Conservation (phyloP, 2,888 invertebrate genomes). For the Tenthredo distinguenda region DNA sequence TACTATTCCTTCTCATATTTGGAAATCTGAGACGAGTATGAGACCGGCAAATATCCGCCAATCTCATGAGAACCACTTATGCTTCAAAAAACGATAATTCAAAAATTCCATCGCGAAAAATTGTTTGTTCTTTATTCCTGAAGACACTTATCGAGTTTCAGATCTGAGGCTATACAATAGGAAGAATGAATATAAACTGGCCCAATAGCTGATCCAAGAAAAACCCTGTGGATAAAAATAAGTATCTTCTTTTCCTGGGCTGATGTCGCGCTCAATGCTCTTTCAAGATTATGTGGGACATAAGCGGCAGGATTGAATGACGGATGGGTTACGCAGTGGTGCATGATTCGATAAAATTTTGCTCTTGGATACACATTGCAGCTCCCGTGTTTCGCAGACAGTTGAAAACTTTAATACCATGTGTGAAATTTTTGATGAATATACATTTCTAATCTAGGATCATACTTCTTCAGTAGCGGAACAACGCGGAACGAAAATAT, state of each 20-base stretch:
- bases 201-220: slow-evolving; percentile 1
- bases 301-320: slow-evolving; percentile 15
- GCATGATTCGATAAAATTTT: slow-evolving; percentile 7
- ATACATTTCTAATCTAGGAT: not conserved
- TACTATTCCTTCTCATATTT: not conserved
- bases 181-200: not conserved
- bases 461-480: not conserved
- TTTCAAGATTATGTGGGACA: not conserved
- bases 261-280: not conserved
- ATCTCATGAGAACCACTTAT: not conserved
- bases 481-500: not conserved
- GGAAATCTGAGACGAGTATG: not conserved
- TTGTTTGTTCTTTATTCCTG: not conserved
- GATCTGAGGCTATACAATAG: not conserved
- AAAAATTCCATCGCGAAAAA: not conserved
- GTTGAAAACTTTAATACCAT: not conserved
- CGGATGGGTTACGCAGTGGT: slow-evolving; percentile 27
- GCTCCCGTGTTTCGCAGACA: not conserved
- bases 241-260: not conserved
- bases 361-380: not conserved
- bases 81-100: not conserved
- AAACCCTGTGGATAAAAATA: slow-evolving; percentile 8
- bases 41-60: not conserved
- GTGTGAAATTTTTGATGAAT: not conserved
- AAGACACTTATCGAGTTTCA: not conserved